Conservation (phyloP, 2,113 vertebrate species). For the Chelonoidis abingdonii region DNA sequence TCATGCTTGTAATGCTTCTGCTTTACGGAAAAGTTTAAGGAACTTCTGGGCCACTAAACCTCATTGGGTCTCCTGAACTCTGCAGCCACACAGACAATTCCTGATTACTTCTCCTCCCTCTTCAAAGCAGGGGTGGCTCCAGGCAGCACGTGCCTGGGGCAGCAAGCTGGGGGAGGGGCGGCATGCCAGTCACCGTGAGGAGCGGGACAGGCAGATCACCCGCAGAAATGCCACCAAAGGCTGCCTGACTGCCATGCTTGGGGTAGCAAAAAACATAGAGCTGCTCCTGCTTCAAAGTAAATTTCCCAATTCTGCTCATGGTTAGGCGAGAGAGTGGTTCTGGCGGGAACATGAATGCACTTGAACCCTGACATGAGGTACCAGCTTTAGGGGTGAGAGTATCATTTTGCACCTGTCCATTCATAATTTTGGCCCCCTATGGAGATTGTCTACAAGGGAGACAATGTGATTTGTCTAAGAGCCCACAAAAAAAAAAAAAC, state of each 20-base stretch:
- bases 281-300: background rate
- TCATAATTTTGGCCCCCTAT: background rate
- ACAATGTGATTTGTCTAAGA: background rate
- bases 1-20: background rate
- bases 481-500: background rate
- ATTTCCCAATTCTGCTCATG: background rate
- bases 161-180: no score
- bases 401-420: background rate
- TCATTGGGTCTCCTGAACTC: background rate
- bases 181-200: no score
- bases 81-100: background rate
- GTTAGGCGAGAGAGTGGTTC: background rate
- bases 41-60: background rate
- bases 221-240: no score
- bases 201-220: no score
- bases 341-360: background rate
- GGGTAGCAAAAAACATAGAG: no score
- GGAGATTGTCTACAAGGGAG: background rate
- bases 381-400: background rate
- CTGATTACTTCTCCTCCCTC: no score
- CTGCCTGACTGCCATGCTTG: no score
- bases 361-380: background rate
- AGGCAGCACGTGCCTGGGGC: no score
- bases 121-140: background rate
- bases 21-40: no score